Evolutionary conservation across 2,113 vertebrate genomes (phyloP), one percentile per base, ranked within the genome.

Genomic region (Lycocorax pyrrhopterus): DNA sequence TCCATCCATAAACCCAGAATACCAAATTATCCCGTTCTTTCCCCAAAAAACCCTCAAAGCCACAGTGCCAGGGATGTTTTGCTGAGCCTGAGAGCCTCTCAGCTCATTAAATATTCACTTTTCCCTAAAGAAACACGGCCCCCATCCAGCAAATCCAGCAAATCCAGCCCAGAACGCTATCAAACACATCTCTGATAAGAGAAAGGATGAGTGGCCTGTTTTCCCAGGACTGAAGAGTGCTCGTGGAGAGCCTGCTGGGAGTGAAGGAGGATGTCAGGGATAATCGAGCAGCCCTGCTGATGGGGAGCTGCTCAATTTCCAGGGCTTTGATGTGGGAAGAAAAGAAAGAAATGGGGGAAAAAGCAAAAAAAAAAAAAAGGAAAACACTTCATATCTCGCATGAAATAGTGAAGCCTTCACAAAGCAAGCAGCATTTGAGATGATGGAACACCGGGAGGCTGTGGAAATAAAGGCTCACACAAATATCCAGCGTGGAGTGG

Each of bases 271-370:
- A 29, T 18, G 80, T 19, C 74, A 41, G 11, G 58, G 58, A 44
- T 71, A 91, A 93, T 23, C 25, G 77, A 94, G 87, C 84, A 81
- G 76, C 86, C 87, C 92, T 78, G 87, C 69, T 91, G 90, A 22
- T 29, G 60, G 76, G 15, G 77, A 81, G 51, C 69, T 76, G 93
- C 81, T 90, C 85, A 73, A 88, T 90, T 91, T 83, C 62, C 49
- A 33, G 53, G 10, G 30, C 82, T 94, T 88, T 73, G 75, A 77
- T 69, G 78, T 6, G 51, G 90, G 27, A 64, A 56, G 46, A 32
- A 87, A 91, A 74, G 16, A 83, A 53, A 75, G 53, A 35, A 68
- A 75, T 20, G 39, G 35, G 2, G 10, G 10, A 1, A 5, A 15
- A 15, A 13, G 7, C 12, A 9, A 10, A n/a, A 27, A 60, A 5